phyloP scores from a whole-genome alignment of 2,113 vertebrate genomes.

The Sylvilagus bachmani region DNA sequence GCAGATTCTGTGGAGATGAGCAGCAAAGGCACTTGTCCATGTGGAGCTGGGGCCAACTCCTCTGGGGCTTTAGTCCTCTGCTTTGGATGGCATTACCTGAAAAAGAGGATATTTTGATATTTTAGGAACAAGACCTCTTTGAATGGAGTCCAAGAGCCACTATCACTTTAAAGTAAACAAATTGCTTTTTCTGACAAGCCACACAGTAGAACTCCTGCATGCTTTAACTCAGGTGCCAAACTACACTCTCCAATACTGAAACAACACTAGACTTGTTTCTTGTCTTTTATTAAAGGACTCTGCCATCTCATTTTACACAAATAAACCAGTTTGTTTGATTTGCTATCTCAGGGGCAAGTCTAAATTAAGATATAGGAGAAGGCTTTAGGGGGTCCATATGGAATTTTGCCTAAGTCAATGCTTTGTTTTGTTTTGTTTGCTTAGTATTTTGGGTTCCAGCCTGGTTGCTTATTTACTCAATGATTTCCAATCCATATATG shows the following conservation, averaged over 20 bases:
- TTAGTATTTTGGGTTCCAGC: background rate
- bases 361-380: background rate
- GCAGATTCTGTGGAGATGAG: background rate
- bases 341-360: background rate
- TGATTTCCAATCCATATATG: background rate
- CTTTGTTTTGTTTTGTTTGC: background rate
- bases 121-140: conserved; percentile 55
- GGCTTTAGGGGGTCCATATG: background rate
- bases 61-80: background rate
- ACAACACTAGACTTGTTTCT: no score
- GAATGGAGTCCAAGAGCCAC: background rate
- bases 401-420: conserved; percentile 20
- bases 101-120: conserved; percentile 65
- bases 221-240: conserved; percentile 13
- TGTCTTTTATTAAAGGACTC: background rate
- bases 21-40: rapidly evolving
- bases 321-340: conserved; percentile 27
- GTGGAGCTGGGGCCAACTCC: background rate
- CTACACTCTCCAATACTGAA: no score
- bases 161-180: conserved; percentile 62
- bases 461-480: background rate
- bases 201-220: conserved; percentile 8
- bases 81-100: background rate
- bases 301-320: background rate
- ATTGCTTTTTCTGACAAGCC: conserved; percentile 59